These are phyloP conservation scores for Limosa lapponica DNA, from an alignment of 2,797 vertebrate genomes.

Conservation along the genomic window DNA sequence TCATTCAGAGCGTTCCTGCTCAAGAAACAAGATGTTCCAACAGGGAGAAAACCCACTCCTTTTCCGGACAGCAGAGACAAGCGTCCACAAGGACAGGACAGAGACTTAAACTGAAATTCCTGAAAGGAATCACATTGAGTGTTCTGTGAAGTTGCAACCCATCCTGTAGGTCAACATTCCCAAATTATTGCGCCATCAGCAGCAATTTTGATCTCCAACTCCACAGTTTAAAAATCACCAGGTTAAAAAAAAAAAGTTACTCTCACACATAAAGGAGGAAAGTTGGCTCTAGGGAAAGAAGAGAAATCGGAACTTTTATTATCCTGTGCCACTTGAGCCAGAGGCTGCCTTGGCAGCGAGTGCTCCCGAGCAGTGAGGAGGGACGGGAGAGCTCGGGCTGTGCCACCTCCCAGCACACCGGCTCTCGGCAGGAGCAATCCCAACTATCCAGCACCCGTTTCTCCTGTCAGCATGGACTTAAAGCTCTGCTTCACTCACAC, in stretches of 20 bases:
- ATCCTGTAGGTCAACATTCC: not conserved
- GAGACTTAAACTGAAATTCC: not conserved
- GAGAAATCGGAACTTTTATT: not conserved
- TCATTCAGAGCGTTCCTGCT: not conserved
- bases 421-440: not conserved
- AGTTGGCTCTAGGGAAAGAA: not conserved
- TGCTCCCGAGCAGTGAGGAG: rapidly evolving
- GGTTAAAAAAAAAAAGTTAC: not conserved
- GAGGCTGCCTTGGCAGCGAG: not conserved
- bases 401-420: not conserved
- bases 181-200: not conserved
- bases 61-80: not conserved
- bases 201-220: not conserved
- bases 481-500: not conserved
- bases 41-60: not conserved
- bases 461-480: not conserved
- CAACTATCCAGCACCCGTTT: not conserved
- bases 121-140: not conserved
- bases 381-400: not conserved
- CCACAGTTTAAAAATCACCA: not conserved
- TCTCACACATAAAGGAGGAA: not conserved
- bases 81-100: not conserved
- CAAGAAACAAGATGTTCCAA: not conserved
- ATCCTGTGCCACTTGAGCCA: not conserved
- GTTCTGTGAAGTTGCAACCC: not conserved